phyloP scores from a whole-genome alignment of 2,888 invertebrate species.

The Trachelus iudaicus region DNA sequence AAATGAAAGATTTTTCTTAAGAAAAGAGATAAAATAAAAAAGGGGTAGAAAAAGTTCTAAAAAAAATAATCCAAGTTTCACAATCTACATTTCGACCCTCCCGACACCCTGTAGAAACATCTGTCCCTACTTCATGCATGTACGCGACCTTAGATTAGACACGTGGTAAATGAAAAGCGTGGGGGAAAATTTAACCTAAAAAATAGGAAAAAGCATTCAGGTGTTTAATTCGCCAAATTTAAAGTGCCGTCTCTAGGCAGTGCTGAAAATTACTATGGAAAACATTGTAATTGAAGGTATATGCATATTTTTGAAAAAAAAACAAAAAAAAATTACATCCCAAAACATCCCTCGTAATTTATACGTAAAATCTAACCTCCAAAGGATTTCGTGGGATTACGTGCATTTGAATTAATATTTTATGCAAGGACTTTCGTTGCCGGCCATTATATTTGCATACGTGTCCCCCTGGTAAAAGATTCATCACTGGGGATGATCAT shows the following conservation, averaged over 20 bases:
- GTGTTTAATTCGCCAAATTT: background rate
- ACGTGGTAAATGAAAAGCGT: background rate
- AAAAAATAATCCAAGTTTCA: background rate
- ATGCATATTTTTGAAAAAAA: background rate
- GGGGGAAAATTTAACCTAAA: background rate
- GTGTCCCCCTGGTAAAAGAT: background rate
- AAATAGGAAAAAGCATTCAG: background rate
- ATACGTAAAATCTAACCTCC: background rate
- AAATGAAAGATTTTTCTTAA: background rate
- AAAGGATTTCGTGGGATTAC: background rate
- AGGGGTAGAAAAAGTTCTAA: background rate
- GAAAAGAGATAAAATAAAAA: background rate
- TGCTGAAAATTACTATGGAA: background rate
- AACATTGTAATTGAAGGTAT: background rate
- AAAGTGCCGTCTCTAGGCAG: background rate
- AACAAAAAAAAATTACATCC: background rate
- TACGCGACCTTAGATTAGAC: background rate
- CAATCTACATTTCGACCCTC: background rate
- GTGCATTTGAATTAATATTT: background rate
- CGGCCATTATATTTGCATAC: background rate
- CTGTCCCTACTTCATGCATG: background rate
- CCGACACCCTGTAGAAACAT: background rate
- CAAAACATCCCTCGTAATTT: background rate
- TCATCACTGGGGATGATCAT: background rate
- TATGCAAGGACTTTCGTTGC: background rate